phyloP scores from a whole-genome alignment of 1,140 invertebrate genomes.

The Zaprionus africanus region DNA sequence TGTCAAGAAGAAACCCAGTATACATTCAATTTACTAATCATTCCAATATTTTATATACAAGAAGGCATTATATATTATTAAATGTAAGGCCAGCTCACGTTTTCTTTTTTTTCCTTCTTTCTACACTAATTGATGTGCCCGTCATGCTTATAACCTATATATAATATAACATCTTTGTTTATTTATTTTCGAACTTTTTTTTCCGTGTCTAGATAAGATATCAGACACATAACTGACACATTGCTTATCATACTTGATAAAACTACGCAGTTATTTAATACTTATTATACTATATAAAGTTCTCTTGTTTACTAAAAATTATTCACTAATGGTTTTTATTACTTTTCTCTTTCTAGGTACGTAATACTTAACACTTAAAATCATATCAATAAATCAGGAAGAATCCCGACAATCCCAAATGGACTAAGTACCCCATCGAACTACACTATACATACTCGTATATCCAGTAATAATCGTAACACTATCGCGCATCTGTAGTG shows the following conservation, averaged over 20 bases:
- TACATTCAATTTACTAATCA: too few species aligned
- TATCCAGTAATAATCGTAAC: conserved; percentile 20
- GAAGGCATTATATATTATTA: too few species aligned
- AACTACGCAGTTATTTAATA: neutral
- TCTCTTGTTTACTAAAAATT: neutral
- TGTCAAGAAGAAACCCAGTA: too few species aligned
- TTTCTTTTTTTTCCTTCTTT: too few species aligned
- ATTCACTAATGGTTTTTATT: neutral
- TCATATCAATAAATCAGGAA: neutral
- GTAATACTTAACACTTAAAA: neutral
- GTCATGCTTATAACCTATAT: neutral
- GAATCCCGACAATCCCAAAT: neutral
- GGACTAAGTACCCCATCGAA: neutral
- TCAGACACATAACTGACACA: neutral
- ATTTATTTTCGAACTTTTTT: neutral
- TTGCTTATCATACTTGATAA: neutral
- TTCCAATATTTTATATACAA: too few species aligned
- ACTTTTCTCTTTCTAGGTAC: neutral
- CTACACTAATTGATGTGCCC: neutral
- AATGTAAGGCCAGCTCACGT: too few species aligned
- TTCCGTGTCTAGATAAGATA: neutral
- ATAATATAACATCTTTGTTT: neutral
- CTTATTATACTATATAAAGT: neutral
- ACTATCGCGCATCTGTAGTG: conserved; percentile 11
- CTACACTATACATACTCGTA: neutral